Evolutionary conservation across 2,797 vertebrate species (phyloP).

Genomic region (Melanogrammus aeglefinus): DNA sequence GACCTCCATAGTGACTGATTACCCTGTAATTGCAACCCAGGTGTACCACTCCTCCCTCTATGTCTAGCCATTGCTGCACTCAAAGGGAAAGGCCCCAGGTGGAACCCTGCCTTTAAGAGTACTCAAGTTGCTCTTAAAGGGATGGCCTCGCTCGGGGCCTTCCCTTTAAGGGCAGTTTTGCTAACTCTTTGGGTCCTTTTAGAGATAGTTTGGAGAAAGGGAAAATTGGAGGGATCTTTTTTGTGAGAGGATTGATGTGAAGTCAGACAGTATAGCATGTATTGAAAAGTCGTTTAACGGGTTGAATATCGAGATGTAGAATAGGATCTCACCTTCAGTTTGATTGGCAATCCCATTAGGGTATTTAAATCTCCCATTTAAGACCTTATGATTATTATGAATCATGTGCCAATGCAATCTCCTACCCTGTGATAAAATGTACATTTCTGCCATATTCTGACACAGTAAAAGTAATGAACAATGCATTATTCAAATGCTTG

Average conservation of each 20-base stretch:
- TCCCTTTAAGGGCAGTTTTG: conserved; percentile 23
- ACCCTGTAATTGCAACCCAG: no score
- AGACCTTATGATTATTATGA: no score
- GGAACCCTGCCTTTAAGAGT: background rate
- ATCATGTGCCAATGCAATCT: no score
- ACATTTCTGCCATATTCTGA: background rate
- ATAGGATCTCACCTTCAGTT: background rate
- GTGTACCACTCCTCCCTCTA: no score
- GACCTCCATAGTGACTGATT: no score
- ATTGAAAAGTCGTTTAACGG: background rate
- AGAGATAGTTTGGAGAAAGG: conserved; percentile 11
- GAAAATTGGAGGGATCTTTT: conserved; percentile 9
- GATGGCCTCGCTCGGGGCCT: conserved; percentile 31
- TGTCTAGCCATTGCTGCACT: background rate
- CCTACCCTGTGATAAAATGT: no score
- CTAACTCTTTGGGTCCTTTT: conserved; percentile 26
- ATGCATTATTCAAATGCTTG: background rate
- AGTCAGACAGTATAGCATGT: background rate
- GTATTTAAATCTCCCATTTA: background rate
- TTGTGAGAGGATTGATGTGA: background rate
- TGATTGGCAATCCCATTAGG: background rate
- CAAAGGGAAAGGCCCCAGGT: background rate
- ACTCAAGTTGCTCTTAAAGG: conserved; percentile 24
- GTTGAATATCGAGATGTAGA: background rate
- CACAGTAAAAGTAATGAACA: background rate